A percentile compares a stretch with the other conserved stretches of the same genome.
Conservation (phyloP, 1,140 invertebrate species). For the Solenopsis fugax region DNA sequence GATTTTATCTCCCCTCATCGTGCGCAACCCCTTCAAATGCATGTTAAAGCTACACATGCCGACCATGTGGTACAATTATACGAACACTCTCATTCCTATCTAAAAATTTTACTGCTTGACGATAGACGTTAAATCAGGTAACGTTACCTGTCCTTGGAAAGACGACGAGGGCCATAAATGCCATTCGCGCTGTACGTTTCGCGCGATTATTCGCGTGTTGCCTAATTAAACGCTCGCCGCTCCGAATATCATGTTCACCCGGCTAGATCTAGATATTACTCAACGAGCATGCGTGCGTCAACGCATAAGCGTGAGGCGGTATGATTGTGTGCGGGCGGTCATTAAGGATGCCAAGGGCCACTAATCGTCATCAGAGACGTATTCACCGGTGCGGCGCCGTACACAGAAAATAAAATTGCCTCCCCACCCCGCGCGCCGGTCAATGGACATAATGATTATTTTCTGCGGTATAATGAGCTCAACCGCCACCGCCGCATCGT, state of each 20-base stretch:
- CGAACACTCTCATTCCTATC: conserved; percentile 23
- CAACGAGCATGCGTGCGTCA: conserved; percentile 63
- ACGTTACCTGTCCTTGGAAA: conserved; percentile 39
- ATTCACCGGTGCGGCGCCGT: conserved; percentile 76
- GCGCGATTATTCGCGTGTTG: conserved; percentile 68
- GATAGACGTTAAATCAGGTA: conserved; percentile 16
- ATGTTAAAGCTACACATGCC: conserved; percentile 50
- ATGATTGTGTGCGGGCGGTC: conserved; percentile 70
- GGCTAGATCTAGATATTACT: conserved; percentile 72
- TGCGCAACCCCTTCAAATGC: conserved; percentile 48
- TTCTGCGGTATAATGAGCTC: conserved; percentile 79
- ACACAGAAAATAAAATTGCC: conserved; percentile 80
- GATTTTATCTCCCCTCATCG: conserved; percentile 63
- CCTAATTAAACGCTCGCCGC: conserved; percentile 72
- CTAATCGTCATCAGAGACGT: conserved; percentile 82
- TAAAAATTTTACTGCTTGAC: conserved; percentile 22
- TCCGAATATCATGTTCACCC: conserved; percentile 67
- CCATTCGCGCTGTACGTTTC: conserved; percentile 8
- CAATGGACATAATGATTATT: conserved; percentile 81
- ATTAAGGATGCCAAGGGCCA: conserved; percentile 81
- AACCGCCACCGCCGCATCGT: conserved; percentile 60
- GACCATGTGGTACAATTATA: conserved; percentile 45
- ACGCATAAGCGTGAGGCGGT: conserved; percentile 34
- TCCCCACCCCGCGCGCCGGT: conserved; percentile 56
- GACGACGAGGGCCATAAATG: conserved; percentile 8